Conservation (phyloP, 2,888 invertebrate species). For the Seladonia tumulorum region DNA sequence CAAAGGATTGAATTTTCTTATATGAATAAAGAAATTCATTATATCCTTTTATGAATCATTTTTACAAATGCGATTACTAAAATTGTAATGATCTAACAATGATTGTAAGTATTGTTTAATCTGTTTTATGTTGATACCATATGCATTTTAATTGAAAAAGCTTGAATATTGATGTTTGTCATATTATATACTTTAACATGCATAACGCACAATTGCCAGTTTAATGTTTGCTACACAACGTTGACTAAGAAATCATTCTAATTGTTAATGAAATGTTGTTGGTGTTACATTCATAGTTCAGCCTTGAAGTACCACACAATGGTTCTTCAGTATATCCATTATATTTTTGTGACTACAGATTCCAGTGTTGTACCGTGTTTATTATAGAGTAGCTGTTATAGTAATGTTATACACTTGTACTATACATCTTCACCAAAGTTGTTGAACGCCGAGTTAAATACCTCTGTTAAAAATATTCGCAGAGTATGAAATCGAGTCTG, state of each 20-base stretch:
- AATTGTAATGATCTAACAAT: background rate
- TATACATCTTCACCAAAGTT: conserved; percentile 44
- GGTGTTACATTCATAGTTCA: conserved; percentile 38
- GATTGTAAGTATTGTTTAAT: background rate
- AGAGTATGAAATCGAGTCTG: conserved; percentile 44
- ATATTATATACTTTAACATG: conserved; percentile 21
- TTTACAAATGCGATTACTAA: background rate
- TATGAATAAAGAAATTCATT: background rate
- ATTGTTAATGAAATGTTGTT: conserved; percentile 48
- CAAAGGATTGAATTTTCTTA: background rate
- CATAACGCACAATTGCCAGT: conserved; percentile 51
- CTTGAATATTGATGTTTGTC: background rate
- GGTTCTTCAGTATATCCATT: conserved; percentile 34
- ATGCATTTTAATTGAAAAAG: background rate
- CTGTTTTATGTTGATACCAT: background rate
- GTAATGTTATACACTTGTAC: conserved; percentile 56
- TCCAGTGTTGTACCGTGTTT: conserved; percentile 46
- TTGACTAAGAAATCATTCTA: conserved; percentile 35
- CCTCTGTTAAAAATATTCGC: conserved; percentile 23
- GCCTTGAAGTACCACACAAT: background rate
- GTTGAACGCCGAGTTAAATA: conserved; percentile 42
- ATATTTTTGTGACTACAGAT: conserved; percentile 49
- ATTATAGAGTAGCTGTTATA: conserved; percentile 48
- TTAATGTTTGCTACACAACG: conserved; percentile 36
- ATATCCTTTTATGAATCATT: background rate